Percentiles rank a stretch among this genome's conserved stretches.
Conservation (phyloP, 2,888 invertebrate species). For the Trachelus stipa region DNA sequence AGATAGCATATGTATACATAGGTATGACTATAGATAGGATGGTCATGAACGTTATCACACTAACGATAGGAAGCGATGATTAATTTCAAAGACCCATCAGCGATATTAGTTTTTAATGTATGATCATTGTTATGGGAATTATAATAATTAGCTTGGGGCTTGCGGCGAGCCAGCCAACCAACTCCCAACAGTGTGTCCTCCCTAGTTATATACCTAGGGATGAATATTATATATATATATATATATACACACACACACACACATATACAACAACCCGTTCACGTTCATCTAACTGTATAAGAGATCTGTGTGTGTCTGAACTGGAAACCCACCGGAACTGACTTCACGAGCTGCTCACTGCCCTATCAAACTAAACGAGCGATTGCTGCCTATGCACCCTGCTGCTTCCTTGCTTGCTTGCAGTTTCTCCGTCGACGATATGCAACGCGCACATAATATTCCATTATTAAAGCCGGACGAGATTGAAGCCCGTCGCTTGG, state of each 20-base stretch:
- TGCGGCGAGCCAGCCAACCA: slow-evolving; percentile 25
- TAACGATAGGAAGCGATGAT: slow-evolving; percentile 29
- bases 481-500: no score
- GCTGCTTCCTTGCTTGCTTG: slow-evolving; percentile 3
- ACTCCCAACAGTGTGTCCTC: slow-evolving; percentile 45
- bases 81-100: slow-evolving; percentile 45
- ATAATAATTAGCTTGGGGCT: slow-evolving; percentile 51
- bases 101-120: slow-evolving; percentile 51
- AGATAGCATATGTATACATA: no score
- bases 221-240: background rate
- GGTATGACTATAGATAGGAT: no score
- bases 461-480: slow-evolving; percentile 20
- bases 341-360: slow-evolving; percentile 25
- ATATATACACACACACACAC: slow-evolving; percentile 4
- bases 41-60: no score
- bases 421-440: background rate
- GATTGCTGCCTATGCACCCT: slow-evolving; percentile 19
- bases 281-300: slow-evolving; percentile 4
- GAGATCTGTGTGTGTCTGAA: slow-evolving; percentile 11
- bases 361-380: slow-evolving; percentile 36
- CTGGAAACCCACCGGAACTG: slow-evolving; percentile 35
- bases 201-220: background rate
- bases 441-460: slow-evolving; percentile 22
- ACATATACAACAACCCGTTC: slow-evolving; percentile 14
- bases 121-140: slow-evolving; percentile 46